Percentiles rank a stretch among this genome's conserved stretches.
Conservation (phyloP, 2,113 vertebrate species). For the Empidonax alnorum region DNA sequence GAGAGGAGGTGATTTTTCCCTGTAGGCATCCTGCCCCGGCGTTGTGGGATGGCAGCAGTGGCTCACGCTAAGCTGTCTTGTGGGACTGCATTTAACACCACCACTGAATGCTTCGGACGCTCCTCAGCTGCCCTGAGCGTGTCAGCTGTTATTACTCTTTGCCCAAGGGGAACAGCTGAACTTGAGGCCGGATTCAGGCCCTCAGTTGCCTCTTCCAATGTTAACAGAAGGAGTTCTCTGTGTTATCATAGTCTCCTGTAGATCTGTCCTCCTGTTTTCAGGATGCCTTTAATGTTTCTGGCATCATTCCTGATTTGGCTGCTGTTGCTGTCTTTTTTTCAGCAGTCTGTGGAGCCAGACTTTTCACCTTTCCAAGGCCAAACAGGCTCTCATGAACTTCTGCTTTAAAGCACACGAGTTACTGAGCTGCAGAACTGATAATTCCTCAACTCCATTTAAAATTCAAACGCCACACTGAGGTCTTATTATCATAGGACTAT, state of each 20-base stretch:
- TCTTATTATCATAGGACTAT: neutral
- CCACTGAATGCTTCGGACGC: neutral
- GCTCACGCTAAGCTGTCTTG: neutral
- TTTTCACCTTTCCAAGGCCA: neutral
- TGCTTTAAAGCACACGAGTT: neutral
- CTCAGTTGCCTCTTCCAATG: neutral
- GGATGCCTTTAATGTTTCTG: neutral
- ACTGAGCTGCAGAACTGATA: neutral
- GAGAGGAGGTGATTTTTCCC: neutral
- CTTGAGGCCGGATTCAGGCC: neutral
- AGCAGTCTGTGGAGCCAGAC: neutral
- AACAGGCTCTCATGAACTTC: neutral
- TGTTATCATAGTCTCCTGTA: neutral
- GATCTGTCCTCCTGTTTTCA: neutral
- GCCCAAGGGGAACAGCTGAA: neutral
- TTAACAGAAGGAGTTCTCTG: neutral
- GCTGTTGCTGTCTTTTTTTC: neutral
- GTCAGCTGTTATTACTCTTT: neutral
- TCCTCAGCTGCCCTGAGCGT: neutral
- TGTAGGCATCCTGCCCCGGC: neutral
- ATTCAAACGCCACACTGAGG: neutral
- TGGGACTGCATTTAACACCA: neutral
- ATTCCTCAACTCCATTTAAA: neutral
- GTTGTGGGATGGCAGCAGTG: neutral
- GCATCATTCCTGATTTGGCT: neutral